These are phyloP conservation scores for Podarcis muralis DNA, from an alignment of 2,113 vertebrate species.

Conservation along the genomic window DNA sequence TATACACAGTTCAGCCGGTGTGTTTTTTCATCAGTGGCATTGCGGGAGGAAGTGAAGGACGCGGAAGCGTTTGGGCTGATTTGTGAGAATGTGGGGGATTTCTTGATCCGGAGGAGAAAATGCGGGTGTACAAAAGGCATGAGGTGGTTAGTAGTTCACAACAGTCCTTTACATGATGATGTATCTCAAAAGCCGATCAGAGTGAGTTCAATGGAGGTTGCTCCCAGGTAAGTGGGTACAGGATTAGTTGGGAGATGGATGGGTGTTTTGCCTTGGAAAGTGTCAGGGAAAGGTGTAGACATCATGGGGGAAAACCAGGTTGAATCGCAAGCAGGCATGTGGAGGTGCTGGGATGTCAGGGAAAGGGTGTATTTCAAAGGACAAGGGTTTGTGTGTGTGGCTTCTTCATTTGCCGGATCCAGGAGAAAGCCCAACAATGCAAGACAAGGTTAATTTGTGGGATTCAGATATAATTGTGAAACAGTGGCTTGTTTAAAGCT, in stretches of 20 bases:
- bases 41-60: background rate
- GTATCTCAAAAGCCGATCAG: background rate
- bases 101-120: background rate
- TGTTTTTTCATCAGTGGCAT: background rate
- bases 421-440: too few relatives aligned
- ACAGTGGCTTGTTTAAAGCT: background rate
- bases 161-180: background rate
- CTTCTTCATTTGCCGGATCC: background rate
- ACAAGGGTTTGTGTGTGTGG: background rate
- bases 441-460: background rate
- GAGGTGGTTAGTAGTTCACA: background rate
- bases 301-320: too few relatives aligned
- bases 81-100: background rate
- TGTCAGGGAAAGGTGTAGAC: background rate
- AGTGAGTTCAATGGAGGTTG: background rate
- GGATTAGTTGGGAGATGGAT: background rate
- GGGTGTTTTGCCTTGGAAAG: background rate
- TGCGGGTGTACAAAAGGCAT: background rate
- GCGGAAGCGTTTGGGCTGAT: background rate
- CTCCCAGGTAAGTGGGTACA: background rate
- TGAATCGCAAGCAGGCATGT: too few relatives aligned
- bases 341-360: too few relatives aligned
- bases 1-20: rapidly evolving
- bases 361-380: too few relatives aligned
- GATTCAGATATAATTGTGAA: background rate